These are phyloP conservation scores for Diplosoma virens DNA, from an alignment of 23 tunicate species.

Conservation along the genomic window DNA sequence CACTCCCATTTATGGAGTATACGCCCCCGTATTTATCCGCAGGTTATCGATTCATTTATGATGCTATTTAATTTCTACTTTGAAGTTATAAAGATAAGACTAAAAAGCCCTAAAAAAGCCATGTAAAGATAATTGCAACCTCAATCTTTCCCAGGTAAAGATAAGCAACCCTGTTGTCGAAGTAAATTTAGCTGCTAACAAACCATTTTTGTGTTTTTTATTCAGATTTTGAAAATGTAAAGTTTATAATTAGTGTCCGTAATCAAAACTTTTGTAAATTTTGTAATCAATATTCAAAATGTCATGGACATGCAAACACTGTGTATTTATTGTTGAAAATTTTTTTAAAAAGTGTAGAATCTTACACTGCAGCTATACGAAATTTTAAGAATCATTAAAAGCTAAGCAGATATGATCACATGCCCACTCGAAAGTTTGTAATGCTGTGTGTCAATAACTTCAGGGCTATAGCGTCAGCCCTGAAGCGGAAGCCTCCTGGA, in stretches of 20 bases:
- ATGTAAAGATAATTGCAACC: no score
- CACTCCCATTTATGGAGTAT: no score
- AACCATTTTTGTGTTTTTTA: slow-evolving; percentile 9
- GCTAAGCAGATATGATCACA: slow-evolving; percentile 8
- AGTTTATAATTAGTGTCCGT: neutral
- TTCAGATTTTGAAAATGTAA: slow-evolving; percentile 11
- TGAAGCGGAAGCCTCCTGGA: slow-evolving; percentile 16
- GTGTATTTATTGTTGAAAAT: slow-evolving; percentile 10
- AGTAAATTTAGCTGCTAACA: neutral
- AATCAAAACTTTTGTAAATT: slow-evolving; percentile 2
- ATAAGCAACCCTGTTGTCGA: no score
- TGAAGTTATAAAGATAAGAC: no score
- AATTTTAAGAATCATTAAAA: slow-evolving; percentile 21
- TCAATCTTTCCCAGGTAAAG: no score
- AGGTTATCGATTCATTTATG: no score
- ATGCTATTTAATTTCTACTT: no score
- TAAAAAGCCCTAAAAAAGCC: no score
- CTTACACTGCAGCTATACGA: slow-evolving; percentile 5
- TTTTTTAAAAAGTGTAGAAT: slow-evolving; percentile 17
- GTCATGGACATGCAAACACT: slow-evolving; percentile 22
- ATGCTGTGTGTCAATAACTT: slow-evolving; percentile 24
- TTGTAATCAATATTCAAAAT: slow-evolving; percentile 12
- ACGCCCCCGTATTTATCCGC: no score
- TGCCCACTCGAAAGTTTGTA: slow-evolving; percentile 4
- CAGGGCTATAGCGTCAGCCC: slow-evolving; percentile 20